A percentile compares a stretch with the other conserved stretches of the same genome.
Conservation (phyloP, 2,113 vertebrate genomes). For the Mohoua ochrocephala region DNA sequence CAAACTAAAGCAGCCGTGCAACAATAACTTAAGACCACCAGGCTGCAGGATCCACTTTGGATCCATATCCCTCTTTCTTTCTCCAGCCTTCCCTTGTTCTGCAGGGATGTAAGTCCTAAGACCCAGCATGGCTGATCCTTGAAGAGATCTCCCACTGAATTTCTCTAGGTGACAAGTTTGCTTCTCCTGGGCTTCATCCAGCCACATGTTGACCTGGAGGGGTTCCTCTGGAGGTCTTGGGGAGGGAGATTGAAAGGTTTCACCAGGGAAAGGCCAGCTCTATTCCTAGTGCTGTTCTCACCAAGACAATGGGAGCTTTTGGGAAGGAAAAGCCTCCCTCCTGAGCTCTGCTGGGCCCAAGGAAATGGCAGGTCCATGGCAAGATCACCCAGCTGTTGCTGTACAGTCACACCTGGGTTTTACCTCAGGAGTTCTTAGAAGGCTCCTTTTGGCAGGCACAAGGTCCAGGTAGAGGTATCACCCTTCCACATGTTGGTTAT, state of each 20-base stretch:
- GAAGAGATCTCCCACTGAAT: neutral
- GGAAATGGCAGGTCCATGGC: neutral
- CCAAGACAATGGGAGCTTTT: neutral
- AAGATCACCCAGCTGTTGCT: neutral
- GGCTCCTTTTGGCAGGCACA: neutral
- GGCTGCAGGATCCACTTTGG: neutral
- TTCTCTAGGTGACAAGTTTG: neutral
- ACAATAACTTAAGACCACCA: neutral
- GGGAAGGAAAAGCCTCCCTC: neutral
- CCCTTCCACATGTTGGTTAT: neutral
- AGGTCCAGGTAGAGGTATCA: neutral
- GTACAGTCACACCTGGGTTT: neutral
- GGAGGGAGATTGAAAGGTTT: neutral
- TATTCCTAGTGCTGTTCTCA: neutral
- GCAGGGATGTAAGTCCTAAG: neutral
- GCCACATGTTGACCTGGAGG: accelerated
- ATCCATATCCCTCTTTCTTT: accelerated
- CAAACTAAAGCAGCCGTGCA: neutral
- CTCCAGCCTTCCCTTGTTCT: neutral
- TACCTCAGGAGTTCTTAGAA: neutral
- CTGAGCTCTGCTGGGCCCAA: neutral
- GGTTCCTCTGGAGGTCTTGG: neutral
- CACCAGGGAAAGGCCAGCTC: neutral
- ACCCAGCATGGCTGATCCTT: accelerated
- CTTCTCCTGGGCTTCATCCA: neutral